Conservation (phyloP, 2,888 invertebrate genomes). For the Napeogenes inachia region DNA sequence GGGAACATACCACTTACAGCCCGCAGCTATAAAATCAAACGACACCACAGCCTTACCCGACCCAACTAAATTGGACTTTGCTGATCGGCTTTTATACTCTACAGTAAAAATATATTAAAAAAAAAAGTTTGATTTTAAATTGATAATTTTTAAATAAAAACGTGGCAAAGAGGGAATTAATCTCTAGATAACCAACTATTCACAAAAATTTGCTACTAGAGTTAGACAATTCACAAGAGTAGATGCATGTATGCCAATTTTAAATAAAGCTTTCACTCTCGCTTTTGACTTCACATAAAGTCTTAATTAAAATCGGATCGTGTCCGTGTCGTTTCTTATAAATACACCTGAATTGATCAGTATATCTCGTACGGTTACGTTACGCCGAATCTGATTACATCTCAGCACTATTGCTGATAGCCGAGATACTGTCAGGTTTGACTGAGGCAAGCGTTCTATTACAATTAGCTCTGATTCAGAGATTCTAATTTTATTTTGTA, state of each 20-base stretch:
- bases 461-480: not conserved
- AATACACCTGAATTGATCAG: constrained; percentile 2
- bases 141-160: constrained; percentile 13
- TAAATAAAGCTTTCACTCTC: not conserved
- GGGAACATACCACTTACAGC: constrained; percentile 25
- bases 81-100: constrained; percentile 30
- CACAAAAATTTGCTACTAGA: no score
- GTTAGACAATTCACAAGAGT: no score
- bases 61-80: constrained; percentile 50
- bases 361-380: constrained; percentile 14
- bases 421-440: not conserved
- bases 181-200: no score
- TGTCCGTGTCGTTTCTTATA: constrained; percentile 10
- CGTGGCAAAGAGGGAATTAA: no score
- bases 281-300: constrained; percentile 1
- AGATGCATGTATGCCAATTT: not conserved
- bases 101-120: constrained; percentile 40
- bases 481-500: no score
- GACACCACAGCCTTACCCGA: constrained; percentile 34
- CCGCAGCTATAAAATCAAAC: constrained; percentile 33
- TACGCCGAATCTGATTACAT: constrained; percentile 21
- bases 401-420: constrained; percentile 17
- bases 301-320: constrained; percentile 1
- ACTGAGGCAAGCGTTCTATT: not conserved
- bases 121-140: no score